Percentiles rank a stretch among this genome's conserved stretches.
Evolutionary conservation across 2,113 vertebrate genomes (phyloP).

Genomic region (Eidolon helvum): DNA sequence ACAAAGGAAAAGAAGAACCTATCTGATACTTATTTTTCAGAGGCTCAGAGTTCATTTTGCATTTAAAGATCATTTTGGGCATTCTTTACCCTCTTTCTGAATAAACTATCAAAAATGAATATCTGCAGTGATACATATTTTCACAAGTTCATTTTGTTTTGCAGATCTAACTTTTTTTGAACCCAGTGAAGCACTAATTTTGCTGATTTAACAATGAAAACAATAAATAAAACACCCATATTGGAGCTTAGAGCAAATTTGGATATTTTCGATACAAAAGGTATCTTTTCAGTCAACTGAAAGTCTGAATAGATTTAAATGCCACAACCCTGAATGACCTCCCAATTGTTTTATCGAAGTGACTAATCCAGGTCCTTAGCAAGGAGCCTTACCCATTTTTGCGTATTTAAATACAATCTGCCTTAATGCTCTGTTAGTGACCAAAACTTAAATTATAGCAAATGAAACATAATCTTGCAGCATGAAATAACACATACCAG

Average conservation of each 20-base stretch:
- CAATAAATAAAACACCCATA: not conserved
- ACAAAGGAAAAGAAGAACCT: not conserved
- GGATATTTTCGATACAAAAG: not conserved
- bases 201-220: not conserved
- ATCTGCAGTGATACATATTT: not conserved
- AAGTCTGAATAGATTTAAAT: not conserved
- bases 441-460: not conserved
- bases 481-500: not conserved
- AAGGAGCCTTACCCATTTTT: not conserved
- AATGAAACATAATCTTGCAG: conserved; percentile 9
- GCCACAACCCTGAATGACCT: not conserved
- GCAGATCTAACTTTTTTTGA: not conserved
- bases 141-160: not conserved
- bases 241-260: not conserved
- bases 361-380: not conserved
- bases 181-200: not conserved
- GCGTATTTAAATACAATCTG: not conserved
- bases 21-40: not conserved
- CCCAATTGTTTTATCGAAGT: not conserved
- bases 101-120: not conserved
- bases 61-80: not conserved
- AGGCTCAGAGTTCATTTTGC: not conserved
- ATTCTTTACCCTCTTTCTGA: not conserved
- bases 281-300: not conserved
- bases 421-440: not conserved